These are phyloP conservation scores for Heliconius hortense DNA, from an alignment of 2,888 invertebrate genomes.

Conservation along the genomic window DNA sequence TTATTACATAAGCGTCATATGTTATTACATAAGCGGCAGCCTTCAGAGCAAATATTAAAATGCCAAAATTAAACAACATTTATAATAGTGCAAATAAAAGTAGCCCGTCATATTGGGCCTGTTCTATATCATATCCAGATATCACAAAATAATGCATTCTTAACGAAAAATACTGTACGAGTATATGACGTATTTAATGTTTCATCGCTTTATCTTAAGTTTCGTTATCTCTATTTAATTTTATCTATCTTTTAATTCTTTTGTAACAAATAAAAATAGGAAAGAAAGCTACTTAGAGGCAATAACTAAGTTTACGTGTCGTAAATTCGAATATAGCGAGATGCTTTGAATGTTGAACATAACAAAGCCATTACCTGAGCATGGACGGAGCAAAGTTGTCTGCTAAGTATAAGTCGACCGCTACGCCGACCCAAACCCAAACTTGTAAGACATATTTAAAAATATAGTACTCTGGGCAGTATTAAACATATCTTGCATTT, in stretches of 20 bases:
- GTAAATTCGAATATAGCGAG: slow-evolving; percentile 5
- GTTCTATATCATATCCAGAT: no score
- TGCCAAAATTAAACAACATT: not conserved
- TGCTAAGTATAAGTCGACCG: slow-evolving; percentile 32
- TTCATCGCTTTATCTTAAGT: not conserved
- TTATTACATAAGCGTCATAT: no score
- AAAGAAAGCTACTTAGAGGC: not conserved
- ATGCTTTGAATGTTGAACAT: slow-evolving; percentile 27
- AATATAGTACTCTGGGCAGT: not conserved
- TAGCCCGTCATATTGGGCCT: no score
- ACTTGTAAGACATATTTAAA: slow-evolving; percentile 16
- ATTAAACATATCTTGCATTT: not conserved
- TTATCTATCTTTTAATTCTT: not conserved
- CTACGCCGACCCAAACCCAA: slow-evolving; percentile 21
- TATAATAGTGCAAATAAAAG: no score
- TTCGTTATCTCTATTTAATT: not conserved
- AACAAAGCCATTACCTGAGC: slow-evolving; percentile 39
- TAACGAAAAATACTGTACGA: no score
- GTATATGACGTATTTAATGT: no score
- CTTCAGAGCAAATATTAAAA: not conserved
- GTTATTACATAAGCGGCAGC: not conserved
- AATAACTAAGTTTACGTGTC: not conserved
- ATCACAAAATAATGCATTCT: no score
- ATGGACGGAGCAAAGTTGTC: slow-evolving; percentile 33
- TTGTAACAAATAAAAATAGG: not conserved